These are phyloP conservation scores for Sisyra terminalis DNA, from an alignment of 2,888 invertebrate genomes.

Conservation along the genomic window DNA sequence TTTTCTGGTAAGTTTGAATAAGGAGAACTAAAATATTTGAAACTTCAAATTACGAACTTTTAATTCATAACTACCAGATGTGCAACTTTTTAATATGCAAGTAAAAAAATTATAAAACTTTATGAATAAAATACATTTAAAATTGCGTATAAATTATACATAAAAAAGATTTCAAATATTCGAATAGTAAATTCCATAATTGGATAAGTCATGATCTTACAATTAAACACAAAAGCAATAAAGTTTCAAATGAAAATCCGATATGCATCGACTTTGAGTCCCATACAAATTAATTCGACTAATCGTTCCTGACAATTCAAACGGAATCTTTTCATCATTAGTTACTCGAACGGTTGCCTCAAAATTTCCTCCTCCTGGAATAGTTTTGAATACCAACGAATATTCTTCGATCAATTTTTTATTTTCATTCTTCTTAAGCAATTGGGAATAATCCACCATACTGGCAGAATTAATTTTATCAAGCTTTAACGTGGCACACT, in stretches of 20 bases:
- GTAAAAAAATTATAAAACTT: no score
- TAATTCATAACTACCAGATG: no score
- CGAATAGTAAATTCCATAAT: no score
- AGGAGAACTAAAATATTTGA: no score
- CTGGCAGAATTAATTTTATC: conserved; percentile 46
- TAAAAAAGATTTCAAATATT: no score
- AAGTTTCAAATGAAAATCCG: conserved; percentile 55
- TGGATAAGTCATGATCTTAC: no score
- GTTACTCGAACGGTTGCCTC: conserved; percentile 50
- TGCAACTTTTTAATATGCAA: no score
- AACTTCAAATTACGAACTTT: no score
- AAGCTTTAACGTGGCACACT: conserved; percentile 48
- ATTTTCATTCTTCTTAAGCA: conserved; percentile 21
- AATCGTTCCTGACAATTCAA: conserved; percentile 48
- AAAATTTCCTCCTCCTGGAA: conserved; percentile 55
- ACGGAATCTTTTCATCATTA: conserved; percentile 16
- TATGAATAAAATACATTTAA: no score
- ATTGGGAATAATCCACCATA: conserved; percentile 29
- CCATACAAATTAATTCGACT: conserved; percentile 68
- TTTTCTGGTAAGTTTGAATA: no score
- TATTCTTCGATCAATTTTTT: conserved; percentile 38
- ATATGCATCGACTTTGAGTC: conserved; percentile 61
- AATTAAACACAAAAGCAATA: conserved; percentile 58
- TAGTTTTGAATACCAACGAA: conserved; percentile 41
- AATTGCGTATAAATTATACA: no score